Evolutionary conservation across 2,888 invertebrate genomes (phyloP).

Genomic region (Baccha elongata): DNA sequence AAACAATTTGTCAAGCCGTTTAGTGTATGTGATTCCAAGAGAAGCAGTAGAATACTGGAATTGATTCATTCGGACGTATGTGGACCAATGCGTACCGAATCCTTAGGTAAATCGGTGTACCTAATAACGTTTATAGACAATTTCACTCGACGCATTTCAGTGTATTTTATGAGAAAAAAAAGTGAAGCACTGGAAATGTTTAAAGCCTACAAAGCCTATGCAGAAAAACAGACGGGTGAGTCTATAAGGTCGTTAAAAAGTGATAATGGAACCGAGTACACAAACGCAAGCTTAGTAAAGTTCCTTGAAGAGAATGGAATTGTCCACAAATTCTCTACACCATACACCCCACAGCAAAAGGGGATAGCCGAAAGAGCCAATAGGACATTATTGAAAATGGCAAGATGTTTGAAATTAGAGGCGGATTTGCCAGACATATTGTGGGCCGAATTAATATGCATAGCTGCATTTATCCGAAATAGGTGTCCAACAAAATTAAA

Average conservation of each 20-base stretch:
- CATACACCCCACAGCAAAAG: constrained; percentile 15
- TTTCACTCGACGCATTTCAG: constrained; percentile 5
- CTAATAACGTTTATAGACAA: too few relatives aligned
- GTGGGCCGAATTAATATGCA: too few relatives aligned
- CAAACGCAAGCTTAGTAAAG: neutral
- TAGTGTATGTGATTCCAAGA: neutral
- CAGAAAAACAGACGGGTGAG: constrained; percentile 9
- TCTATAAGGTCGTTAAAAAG: neutral
- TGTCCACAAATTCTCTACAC: constrained; percentile 1
- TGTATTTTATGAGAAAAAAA: neutral
- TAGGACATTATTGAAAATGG: constrained; percentile 8
- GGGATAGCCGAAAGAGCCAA: constrained; percentile 1
- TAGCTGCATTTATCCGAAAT: neutral
- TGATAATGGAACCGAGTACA: constrained; percentile 1
- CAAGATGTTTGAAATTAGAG: neutral
- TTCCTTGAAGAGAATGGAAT: neutral
- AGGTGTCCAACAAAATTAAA: too few relatives aligned
- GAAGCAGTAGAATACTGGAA: constrained; percentile 5
- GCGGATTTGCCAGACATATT: neutral
- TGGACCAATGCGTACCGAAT: constrained; percentile 33
- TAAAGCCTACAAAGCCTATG: neutral
- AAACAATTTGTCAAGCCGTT: constrained; percentile 15
- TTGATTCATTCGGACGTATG: constrained; percentile 38
- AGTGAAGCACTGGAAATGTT: constrained; percentile 10
- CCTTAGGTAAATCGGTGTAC: neutral